A percentile compares a stretch with the other conserved stretches of the same genome.
Conservation (phyloP, 2,888 invertebrate species). For the Monoplex corrugatus region DNA sequence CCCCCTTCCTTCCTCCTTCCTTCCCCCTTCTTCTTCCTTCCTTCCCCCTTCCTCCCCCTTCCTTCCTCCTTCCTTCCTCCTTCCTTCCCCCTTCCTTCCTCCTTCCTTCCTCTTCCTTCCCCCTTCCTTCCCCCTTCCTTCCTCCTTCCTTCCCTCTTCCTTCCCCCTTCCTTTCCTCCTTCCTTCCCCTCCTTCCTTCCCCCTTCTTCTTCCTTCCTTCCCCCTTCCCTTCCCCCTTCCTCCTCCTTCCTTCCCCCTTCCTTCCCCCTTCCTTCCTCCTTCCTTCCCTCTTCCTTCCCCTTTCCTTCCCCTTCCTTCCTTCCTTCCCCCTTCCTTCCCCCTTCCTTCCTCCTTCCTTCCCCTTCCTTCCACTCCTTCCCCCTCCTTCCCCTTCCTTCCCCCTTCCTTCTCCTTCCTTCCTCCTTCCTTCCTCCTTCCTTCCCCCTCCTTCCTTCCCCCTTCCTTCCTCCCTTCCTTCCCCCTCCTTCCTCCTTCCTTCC, state of each 20-base stretch:
- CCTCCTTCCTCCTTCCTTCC: too few relatives aligned
- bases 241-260: not conserved
- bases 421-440: not conserved
- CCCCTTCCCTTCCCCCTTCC: not conserved
- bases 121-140: not conserved
- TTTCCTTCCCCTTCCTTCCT: not conserved
- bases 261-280: not conserved
- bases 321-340: not conserved
- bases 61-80: not conserved
- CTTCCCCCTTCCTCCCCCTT: not conserved
- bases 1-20: not conserved
- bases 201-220: not conserved
- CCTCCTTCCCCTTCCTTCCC: not conserved
- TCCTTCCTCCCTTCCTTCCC: too few relatives aligned
- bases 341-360: not conserved
- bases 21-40: not conserved
- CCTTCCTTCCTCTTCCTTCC: not conserved
- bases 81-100: not conserved
- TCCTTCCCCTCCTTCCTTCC: not conserved
- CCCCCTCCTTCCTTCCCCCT: not conserved
- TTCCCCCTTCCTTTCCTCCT: not conserved
- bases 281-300: not conserved
- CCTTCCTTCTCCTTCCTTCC: not conserved
- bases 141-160: not conserved
- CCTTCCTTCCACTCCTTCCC: not conserved